Evolutionary conservation across 2,113 vertebrate genomes (phyloP), one percentile per base, ranked within the genome.

Genomic region (Nothobranchius furzeri): DNA sequence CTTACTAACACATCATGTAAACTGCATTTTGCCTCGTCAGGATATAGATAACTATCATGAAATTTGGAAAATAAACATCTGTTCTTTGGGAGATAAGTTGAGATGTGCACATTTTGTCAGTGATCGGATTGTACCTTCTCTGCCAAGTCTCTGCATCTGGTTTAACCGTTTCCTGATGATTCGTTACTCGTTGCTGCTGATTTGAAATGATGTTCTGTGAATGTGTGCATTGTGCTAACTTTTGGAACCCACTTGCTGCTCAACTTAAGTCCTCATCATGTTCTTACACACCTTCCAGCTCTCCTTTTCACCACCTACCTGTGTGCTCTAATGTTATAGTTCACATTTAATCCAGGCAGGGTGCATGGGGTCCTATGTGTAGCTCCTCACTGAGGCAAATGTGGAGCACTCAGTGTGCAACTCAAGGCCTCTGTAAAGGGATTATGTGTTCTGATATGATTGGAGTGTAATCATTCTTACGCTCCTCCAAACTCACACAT

Each of bases 31-130:
- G 62, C 48, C 63, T 59, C 67, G 60, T 77, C 30, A 30, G 30
- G 30, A 3, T 30, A 30, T 30, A 30, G 0, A 30, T 30, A 30
- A 30, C 30, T 30, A 30, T 30, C 60, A 65, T 68, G 73, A 76
- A 72, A 73, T 51, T 47, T 83, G 85, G 68, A 77, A 74, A 75
- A 80, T 71, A 69, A 68, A 81, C 78, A 77, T 87, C 89, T 92
- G 90, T 75, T 87, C 4, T 75, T 56, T 48, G 37, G 73, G 70
- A 88, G 91, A 93, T 93, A 93, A 91, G 85, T 79, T 68, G 49
- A 62, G 68, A 25, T 65, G 60, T 64, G 60, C 53, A 17, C 30
- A 65, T 13, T 56, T 36, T 59, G 37, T 58, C 24, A 63, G 56
- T 61, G n/a, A 37, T 17, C 37, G 17, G 57, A 17, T 7, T 52